phyloP scores from a whole-genome alignment of 2,888 invertebrate genomes.

The Trissolcus japonicus region DNA sequence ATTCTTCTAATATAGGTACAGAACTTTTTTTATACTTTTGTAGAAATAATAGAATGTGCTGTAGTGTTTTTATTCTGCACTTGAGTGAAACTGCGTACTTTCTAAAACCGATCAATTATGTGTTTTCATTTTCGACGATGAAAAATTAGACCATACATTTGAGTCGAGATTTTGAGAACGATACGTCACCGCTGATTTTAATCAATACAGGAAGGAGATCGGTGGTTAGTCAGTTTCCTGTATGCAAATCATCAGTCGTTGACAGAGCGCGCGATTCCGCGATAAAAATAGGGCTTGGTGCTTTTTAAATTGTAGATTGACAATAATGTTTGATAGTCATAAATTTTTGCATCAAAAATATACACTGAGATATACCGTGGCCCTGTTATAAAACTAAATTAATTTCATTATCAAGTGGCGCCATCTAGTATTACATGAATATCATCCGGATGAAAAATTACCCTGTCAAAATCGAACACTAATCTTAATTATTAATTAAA shows the following conservation, averaged over 20 bases:
- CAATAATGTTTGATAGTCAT: slow-evolving; percentile 27
- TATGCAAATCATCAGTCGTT: slow-evolving; percentile 71
- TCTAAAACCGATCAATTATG: slow-evolving; percentile 26
- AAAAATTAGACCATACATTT: slow-evolving; percentile 23
- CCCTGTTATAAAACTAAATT: slow-evolving; percentile 15
- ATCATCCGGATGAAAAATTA: background rate
- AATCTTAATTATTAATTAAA: background rate
- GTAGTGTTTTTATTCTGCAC: too few species aligned
- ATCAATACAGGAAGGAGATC: slow-evolving; percentile 65
- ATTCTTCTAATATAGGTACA: background rate
- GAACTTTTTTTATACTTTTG: background rate
- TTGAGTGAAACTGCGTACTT: background rate
- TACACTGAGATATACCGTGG: too few species aligned
- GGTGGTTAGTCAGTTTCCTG: slow-evolving; percentile 74
- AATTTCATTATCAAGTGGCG: slow-evolving; percentile 18
- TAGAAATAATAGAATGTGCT: too few species aligned
- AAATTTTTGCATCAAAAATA: slow-evolving; percentile 19
- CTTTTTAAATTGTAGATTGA: slow-evolving; percentile 46
- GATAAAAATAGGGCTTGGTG: slow-evolving; percentile 55
- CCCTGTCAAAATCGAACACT: background rate
- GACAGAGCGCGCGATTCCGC: slow-evolving; percentile 47
- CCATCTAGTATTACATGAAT: slow-evolving; percentile 12
- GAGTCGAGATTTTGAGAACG: slow-evolving; percentile 33
- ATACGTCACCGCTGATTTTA: slow-evolving; percentile 43
- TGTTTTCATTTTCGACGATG: background rate